phyloP scores from a whole-genome alignment of 2,113 vertebrate species.

The Thymallus thymallus region DNA sequence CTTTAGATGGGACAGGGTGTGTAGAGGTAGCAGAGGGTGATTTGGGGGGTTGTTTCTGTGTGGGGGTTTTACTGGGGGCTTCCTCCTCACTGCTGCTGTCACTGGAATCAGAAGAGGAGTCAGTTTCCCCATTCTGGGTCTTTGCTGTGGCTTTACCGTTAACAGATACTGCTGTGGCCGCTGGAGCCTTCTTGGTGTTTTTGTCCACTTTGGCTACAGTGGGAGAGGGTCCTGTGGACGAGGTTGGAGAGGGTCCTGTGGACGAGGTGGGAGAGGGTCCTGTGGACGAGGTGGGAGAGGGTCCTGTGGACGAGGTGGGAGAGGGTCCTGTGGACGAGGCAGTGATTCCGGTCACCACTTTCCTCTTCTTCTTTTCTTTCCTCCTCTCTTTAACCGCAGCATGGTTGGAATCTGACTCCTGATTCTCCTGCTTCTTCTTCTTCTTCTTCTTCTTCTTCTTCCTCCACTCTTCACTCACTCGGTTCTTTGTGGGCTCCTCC shows the following conservation, averaged over 20 bases:
- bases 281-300: background rate
- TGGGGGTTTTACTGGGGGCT: conserved; percentile 22
- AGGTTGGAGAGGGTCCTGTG: background rate
- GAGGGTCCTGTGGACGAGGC: background rate
- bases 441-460: conserved; percentile 60
- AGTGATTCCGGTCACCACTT: conserved; percentile 5
- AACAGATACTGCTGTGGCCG: background rate
- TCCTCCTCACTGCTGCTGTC: conserved; percentile 55
- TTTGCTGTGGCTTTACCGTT: conserved; percentile 12
- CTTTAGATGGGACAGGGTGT: conserved; percentile 18
- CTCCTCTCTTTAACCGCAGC: background rate
- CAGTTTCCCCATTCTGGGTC: background rate
- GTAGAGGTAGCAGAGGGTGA: background rate
- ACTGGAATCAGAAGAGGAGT: conserved; percentile 51
- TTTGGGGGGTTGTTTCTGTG: conserved; percentile 37
- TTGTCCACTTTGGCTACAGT: background rate
- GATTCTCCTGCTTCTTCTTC: conserved; percentile 13
- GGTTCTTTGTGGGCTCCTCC: background rate
- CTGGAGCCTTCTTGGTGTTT: conserved; percentile 30
- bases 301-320: background rate
- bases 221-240: background rate
- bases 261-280: background rate
- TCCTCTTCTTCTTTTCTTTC: conserved; percentile 42
- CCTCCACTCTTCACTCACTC: background rate
- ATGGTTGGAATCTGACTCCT: background rate